Conservation (phyloP, 1,140 invertebrate genomes). For the Leptinotarsa defecta region DNA sequence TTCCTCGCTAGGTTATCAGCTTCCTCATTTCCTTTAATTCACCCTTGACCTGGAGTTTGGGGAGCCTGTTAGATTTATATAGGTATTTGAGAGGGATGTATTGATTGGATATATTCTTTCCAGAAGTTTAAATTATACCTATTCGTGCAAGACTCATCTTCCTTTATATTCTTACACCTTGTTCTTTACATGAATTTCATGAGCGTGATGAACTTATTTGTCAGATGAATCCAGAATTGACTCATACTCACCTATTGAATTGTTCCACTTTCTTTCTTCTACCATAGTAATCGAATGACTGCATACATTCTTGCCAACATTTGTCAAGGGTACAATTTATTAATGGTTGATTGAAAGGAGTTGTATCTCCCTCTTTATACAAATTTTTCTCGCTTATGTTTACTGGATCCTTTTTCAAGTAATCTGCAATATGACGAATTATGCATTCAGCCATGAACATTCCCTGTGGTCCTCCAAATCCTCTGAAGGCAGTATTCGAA, state of each 20-base stretch:
- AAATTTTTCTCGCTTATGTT: constrained; percentile 71
- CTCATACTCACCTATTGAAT: constrained; percentile 71
- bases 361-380: constrained; percentile 78
- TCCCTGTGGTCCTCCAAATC: constrained; percentile 88
- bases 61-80: too few species aligned
- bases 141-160: too few species aligned
- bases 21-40: too few species aligned
- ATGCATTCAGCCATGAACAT: constrained; percentile 85
- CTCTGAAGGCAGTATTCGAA: constrained; percentile 89
- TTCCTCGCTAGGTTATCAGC: too few species aligned
- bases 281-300: constrained; percentile 69
- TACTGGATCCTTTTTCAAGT: constrained; percentile 65
- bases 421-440: constrained; percentile 75
- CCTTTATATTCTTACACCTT: too few species aligned
- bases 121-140: too few species aligned
- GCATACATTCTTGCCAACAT: constrained; percentile 84
- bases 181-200: too few species aligned
- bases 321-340: constrained; percentile 74
- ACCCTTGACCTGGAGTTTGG: too few species aligned
- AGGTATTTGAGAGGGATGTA: too few species aligned
- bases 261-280: constrained; percentile 65
- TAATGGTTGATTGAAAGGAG: constrained; percentile 79
- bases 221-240: neutral
- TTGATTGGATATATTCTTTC: too few species aligned
- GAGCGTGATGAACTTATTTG: too few species aligned